Conservation (phyloP, 2,797 vertebrate genomes). For the Pteropus rufus region DNA sequence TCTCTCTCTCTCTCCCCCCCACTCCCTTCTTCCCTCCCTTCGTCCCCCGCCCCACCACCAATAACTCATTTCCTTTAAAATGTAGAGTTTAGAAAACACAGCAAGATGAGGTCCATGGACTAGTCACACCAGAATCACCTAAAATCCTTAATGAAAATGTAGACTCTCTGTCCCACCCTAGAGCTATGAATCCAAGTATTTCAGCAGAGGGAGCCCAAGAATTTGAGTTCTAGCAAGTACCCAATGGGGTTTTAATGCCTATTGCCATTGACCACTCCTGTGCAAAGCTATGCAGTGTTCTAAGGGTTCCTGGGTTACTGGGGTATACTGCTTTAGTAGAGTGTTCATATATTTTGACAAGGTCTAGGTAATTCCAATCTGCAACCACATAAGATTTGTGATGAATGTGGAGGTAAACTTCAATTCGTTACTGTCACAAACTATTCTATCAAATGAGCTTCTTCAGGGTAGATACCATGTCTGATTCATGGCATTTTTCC, state of each 20-base stretch:
- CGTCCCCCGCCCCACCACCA: too few species aligned
- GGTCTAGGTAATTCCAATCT: background rate
- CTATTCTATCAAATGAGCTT: background rate
- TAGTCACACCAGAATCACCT: background rate
- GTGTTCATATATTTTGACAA: background rate
- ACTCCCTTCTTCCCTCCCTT: too few species aligned
- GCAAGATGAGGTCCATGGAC: background rate
- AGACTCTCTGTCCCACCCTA: background rate
- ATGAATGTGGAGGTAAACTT: background rate
- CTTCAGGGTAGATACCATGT: background rate
- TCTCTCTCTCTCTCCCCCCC: too few species aligned
- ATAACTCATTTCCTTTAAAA: background rate
- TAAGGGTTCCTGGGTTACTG: too few species aligned
- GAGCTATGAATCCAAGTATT: background rate
- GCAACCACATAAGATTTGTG: background rate
- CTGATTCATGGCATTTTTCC: background rate
- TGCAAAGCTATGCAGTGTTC: background rate
- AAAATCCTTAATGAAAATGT: background rate
- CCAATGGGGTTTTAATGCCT: background rate
- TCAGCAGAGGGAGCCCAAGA: background rate
- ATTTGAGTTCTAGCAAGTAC: background rate
- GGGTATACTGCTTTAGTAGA: background rate
- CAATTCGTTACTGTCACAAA: background rate
- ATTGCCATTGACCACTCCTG: fast-evolving
- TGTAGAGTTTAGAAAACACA: background rate